phyloP scores from a whole-genome alignment of 2,888 invertebrate genomes.

The Platycnemis pennipes region DNA sequence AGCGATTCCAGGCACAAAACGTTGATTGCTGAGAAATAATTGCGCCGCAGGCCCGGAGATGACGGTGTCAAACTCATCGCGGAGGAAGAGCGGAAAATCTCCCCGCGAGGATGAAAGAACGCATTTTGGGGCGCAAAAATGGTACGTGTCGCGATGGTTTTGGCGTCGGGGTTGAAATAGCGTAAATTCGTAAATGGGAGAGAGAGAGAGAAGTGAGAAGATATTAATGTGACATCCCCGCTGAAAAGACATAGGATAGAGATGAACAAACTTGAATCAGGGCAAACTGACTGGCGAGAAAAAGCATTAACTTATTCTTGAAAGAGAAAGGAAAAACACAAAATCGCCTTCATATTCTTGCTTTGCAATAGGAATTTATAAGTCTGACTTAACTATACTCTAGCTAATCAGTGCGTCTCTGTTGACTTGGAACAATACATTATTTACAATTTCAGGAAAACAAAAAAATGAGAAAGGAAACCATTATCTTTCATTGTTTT shows the following conservation, averaged over 20 bases:
- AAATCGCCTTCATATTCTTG: background rate
- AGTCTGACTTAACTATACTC: too few relatives aligned
- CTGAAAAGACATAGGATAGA: background rate
- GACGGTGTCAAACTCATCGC: constrained; percentile 3
- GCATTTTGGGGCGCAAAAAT: background rate
- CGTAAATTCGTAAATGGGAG: background rate
- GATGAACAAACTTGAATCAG: background rate
- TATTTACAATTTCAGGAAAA: too few relatives aligned
- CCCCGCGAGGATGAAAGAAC: background rate
- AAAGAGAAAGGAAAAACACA: background rate
- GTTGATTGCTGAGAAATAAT: constrained; percentile 6
- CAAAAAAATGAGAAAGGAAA: too few relatives aligned
- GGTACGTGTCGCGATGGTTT: background rate
- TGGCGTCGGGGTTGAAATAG: background rate
- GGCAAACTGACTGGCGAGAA: background rate
- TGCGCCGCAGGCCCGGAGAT: background rate
- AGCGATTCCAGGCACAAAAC: background rate
- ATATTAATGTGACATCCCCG: background rate
- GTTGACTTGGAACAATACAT: too few relatives aligned
- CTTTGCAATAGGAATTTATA: too few relatives aligned
- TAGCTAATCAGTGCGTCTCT: too few relatives aligned
- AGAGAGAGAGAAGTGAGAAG: too few relatives aligned
- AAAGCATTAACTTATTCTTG: background rate
- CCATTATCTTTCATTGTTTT: too few relatives aligned
- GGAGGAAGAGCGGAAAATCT: background rate